Evolutionary conservation across 2,888 invertebrate genomes (phyloP), one percentile per base, ranked within the genome.

Genomic region (Harpagoxenus sublaevis): DNA sequence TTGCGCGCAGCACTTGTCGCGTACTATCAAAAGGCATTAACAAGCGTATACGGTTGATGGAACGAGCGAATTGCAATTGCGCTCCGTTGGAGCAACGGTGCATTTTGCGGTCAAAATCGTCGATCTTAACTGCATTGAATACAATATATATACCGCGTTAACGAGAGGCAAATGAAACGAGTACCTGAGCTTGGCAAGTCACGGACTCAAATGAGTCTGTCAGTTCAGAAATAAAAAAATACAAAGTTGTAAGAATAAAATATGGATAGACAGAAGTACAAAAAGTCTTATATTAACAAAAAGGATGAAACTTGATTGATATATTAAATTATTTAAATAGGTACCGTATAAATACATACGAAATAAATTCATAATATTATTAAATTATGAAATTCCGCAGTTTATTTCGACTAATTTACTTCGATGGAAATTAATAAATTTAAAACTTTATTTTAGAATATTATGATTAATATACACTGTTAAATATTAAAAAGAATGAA

Each of bases 11-110:
- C 70, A 45, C 55, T 78, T 78, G 68, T 79, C 79, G 55, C 10
- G 39, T 48, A 73, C 35, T 71, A 79, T 79, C 79, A 81, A 74
- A 55, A 81, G 79, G 60, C 79, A 74, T 48, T 81, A 73, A 81
- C 74, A 73, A 51, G 31, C 60, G 55, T 55, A 55, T 73, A 35
- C 60, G 74, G 39, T 51, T 73, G 75, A 60, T 73, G 28, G 45
- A 81, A 73, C 39, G 75, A 39, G 60, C 48, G 48, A 39, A 48
- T 74, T 31, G 28, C 74, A 81, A 62, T 48, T 57, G 71, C n/a
- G 55, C 15, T 68, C 78, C 57, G 74, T 48, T 62, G 75, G 9
- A 81, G 48, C 74, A 79, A 79, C 57, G 74, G 73, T 79, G 78
- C 66, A 48, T 73, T 73, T 79, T 57, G 42, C 55, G 42, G 42